phyloP scores from a whole-genome alignment of 2,888 invertebrate species.

The Metalampra italica region DNA sequence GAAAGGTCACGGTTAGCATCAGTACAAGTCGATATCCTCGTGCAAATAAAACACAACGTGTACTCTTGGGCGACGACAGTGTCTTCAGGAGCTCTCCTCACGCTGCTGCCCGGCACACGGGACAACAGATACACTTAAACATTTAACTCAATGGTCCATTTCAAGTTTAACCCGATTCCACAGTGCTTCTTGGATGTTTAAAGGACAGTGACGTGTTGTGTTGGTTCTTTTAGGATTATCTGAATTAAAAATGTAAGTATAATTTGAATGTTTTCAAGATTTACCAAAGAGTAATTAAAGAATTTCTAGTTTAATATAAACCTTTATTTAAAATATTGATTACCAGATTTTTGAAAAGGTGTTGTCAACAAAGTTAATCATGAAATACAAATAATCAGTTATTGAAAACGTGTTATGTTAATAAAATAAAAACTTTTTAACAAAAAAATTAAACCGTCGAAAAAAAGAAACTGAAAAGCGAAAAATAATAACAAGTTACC shows the following conservation, averaged over 20 bases:
- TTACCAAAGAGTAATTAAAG: background rate
- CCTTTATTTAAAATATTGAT: no score
- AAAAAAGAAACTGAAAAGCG: no score
- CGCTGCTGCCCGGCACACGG: background rate
- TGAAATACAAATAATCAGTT: no score
- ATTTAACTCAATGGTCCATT: background rate
- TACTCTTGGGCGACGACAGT: constrained; percentile 17
- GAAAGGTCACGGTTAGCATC: constrained; percentile 17
- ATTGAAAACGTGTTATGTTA: no score
- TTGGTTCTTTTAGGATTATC: background rate
- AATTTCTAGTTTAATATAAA: background rate
- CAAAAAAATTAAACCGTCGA: no score
- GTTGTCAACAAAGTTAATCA: no score
- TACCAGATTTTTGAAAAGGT: background rate
- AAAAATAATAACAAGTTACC: no score
- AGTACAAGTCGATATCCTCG: constrained; percentile 14
- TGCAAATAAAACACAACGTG: constrained; percentile 21
- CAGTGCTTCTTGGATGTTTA: background rate
- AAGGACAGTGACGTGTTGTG: constrained; percentile 3
- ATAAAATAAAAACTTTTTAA: no score
- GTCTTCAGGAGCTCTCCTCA: constrained; percentile 17
- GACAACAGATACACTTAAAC: background rate
- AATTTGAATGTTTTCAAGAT: background rate
- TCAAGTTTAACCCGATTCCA: background rate
- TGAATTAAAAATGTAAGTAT: constrained; percentile 1